Evolutionary conservation across 2,888 invertebrate species (phyloP).

Genomic region (Meiosimyza decipiens): DNA sequence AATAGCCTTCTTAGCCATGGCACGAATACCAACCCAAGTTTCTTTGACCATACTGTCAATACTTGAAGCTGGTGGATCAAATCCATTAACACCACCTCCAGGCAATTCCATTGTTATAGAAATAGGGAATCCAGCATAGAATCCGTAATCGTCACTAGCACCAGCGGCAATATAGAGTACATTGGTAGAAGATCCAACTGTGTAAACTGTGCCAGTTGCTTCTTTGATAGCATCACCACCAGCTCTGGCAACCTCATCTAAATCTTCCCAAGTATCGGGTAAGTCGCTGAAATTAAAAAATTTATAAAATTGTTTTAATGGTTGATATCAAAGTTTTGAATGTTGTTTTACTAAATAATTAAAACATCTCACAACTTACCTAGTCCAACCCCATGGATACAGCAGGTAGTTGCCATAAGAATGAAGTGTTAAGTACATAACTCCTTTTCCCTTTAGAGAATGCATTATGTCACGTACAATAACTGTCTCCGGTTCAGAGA

Average conservation of each 20-base stretch:
- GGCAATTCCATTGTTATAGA: conserved; percentile 75
- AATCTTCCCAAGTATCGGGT: conserved; percentile 66
- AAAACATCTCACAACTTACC: conserved; percentile 59
- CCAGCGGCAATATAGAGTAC: conserved; percentile 70
- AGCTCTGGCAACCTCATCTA: conserved; percentile 63
- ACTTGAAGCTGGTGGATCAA: conserved; percentile 70
- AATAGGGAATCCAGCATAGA: conserved; percentile 69
- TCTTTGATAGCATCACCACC: conserved; percentile 63
- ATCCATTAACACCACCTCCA: conserved; percentile 69
- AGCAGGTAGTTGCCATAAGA: conserved; percentile 78
- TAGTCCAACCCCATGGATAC: conserved; percentile 74
- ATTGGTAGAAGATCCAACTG: conserved; percentile 67
- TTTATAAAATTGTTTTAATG: not conserved
- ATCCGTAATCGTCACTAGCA: conserved; percentile 75
- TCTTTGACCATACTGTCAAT: conserved; percentile 71
- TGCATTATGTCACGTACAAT: conserved; percentile 71
- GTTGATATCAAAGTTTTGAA: too few species aligned
- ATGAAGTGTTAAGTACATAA: conserved; percentile 79
- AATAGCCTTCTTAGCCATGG: conserved; percentile 58
- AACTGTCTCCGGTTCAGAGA: conserved; percentile 77
- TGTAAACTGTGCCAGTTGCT: conserved; percentile 62
- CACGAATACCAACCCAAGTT: conserved; percentile 69
- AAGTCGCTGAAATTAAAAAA: conserved; percentile 53
- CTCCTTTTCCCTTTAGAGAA: conserved; percentile 64
- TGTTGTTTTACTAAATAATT: too few species aligned